Conservation (phyloP, 2,888 invertebrate genomes). For the Mesochorus sp. region DNA sequence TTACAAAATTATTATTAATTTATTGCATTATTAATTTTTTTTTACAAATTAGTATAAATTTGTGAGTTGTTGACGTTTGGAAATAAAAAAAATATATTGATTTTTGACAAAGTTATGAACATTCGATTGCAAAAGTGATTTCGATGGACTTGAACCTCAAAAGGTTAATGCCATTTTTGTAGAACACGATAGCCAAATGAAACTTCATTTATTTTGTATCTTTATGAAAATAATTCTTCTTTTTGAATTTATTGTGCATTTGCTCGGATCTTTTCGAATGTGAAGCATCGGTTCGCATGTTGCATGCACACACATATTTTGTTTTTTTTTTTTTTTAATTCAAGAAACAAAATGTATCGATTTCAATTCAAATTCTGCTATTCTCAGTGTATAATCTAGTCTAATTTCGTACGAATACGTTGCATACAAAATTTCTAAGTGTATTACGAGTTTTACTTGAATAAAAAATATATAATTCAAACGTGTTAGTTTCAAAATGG, state of each 20-base stretch:
- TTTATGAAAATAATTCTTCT: no score
- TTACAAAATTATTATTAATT: no score
- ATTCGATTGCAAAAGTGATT: no score
- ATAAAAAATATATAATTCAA: background rate
- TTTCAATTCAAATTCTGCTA: constrained; percentile 16
- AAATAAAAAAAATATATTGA: no score
- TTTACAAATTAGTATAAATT: no score
- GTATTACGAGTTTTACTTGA: constrained; percentile 7
- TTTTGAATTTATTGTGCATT: background rate
- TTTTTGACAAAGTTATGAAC: no score
- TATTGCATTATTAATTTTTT: no score
- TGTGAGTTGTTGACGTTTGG: no score
- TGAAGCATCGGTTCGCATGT: constrained; percentile 50
- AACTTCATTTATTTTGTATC: no score
- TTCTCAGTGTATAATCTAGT: constrained; percentile 16
- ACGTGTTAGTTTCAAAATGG: constrained; percentile 42
- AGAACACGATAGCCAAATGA: no score
- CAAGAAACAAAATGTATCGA: background rate
- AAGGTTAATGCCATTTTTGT: no score
- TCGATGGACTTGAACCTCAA: no score
- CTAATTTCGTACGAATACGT: constrained; percentile 23
- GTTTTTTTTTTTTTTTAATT: constrained; percentile 14
- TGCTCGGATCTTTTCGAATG: constrained; percentile 44
- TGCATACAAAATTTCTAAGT: constrained; percentile 41
- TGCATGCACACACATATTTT: constrained; percentile 48